Evolutionary conservation across 2,113 vertebrate genomes (phyloP).

Genomic region (Rhadina sibilatrix): DNA sequence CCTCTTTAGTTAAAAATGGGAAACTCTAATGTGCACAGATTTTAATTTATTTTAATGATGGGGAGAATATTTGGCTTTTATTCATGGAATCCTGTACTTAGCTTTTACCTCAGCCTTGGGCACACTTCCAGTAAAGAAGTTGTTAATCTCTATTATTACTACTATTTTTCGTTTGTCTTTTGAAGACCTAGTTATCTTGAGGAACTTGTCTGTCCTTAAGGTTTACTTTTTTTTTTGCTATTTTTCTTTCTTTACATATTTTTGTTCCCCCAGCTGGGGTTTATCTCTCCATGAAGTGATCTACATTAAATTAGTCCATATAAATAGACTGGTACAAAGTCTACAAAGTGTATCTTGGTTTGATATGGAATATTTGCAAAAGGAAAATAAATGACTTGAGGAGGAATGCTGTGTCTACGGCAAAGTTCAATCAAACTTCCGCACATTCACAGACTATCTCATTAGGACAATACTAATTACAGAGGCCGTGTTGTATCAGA

Average conservation of each 20-base stretch:
- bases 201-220: neutral
- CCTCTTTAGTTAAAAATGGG: neutral
- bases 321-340: neutral
- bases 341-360: neutral
- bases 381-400: neutral
- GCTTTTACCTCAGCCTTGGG: neutral
- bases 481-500: neutral
- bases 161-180: neutral
- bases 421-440: neutral
- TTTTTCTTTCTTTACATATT: neutral
- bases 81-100: neutral
- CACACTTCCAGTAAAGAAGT: neutral
- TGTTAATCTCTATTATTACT: neutral
- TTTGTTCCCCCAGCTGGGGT: neutral
- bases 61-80: neutral
- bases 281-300: neutral
- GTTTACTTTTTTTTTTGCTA: neutral
- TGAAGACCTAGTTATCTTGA: neutral
- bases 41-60: neutral
- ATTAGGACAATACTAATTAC: neutral
- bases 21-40: neutral
- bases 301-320: neutral
- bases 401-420: neutral
- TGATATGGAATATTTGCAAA: neutral
- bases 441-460: neutral